Evolutionary conservation across 2,888 invertebrate genomes (phyloP).

Genomic region (Andrena trimmerana): DNA sequence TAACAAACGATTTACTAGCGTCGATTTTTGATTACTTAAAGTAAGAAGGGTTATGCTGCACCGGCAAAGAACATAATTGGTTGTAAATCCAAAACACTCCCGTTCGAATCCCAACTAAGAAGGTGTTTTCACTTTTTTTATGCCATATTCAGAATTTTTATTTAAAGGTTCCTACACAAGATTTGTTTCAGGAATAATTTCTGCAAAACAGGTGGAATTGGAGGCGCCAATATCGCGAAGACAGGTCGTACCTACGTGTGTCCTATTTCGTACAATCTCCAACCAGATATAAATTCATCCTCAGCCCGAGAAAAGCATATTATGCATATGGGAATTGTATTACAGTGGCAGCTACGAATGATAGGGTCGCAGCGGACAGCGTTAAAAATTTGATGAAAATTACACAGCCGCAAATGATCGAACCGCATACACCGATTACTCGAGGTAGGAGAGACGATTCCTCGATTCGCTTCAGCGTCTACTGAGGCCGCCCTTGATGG

Average conservation of each 20-base stretch:
- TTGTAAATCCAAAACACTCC: no score
- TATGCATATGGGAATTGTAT: not conserved
- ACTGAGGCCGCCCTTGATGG: conserved; percentile 74
- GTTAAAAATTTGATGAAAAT: conserved; percentile 41
- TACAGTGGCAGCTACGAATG: not conserved
- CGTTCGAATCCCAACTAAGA: no score
- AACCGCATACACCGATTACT: conserved; percentile 47
- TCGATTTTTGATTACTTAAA: no score
- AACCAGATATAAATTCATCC: not conserved
- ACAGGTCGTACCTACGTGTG: not conserved
- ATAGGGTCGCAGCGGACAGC: conserved; percentile 1
- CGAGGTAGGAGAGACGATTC: conserved; percentile 53
- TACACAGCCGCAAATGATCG: conserved; percentile 53
- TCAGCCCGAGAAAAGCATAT: not conserved
- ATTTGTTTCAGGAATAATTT: no score
- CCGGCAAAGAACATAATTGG: no score
- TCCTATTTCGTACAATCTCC: not conserved
- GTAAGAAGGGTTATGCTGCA: no score
- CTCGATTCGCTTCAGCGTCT: conserved; percentile 77
- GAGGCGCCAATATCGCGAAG: not conserved
- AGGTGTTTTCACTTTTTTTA: no score
- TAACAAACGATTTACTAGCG: no score
- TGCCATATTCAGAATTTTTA: no score
- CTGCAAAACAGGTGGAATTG: no score
- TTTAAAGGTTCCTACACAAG: no score